phyloP scores from a whole-genome alignment of 2,797 vertebrate genomes.

The Mergus octosetaceus region DNA sequence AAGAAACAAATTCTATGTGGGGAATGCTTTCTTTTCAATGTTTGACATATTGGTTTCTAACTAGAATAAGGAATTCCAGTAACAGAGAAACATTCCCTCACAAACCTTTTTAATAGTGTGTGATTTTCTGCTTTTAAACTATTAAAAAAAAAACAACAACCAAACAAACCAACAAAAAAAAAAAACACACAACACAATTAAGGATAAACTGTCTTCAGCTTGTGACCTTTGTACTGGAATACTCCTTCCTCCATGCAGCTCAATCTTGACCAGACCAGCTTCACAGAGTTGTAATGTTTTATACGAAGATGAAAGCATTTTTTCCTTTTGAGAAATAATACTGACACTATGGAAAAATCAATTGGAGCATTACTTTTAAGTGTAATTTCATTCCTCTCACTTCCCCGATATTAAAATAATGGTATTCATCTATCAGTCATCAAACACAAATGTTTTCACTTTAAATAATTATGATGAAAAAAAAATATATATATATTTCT shows the following conservation, averaged over 20 bases:
- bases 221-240: not conserved
- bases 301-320: not conserved
- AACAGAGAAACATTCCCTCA: not conserved
- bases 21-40: not conserved
- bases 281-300: not conserved
- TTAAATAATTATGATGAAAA: not conserved
- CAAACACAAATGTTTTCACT: not conserved
- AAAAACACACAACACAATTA: not conserved
- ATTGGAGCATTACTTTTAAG: not conserved
- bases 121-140: not conserved
- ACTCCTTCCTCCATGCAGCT: not conserved
- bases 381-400: not conserved
- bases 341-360: not conserved
- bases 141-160: not conserved
- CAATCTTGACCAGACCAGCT: rapidly evolving
- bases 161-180: no score
- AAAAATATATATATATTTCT: not conserved
- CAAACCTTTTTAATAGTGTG: not conserved
- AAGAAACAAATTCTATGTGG: not conserved
- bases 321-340: not conserved
- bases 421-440: not conserved
- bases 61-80: not conserved
- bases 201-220: not conserved
- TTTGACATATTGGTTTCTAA: not conserved
- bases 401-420: not conserved